Percentiles rank a stretch among this genome's conserved stretches.
These are phyloP conservation scores for Aleadryas rufinucha DNA, from an alignment of 2,113 vertebrate species.

Conservation along the genomic window DNA sequence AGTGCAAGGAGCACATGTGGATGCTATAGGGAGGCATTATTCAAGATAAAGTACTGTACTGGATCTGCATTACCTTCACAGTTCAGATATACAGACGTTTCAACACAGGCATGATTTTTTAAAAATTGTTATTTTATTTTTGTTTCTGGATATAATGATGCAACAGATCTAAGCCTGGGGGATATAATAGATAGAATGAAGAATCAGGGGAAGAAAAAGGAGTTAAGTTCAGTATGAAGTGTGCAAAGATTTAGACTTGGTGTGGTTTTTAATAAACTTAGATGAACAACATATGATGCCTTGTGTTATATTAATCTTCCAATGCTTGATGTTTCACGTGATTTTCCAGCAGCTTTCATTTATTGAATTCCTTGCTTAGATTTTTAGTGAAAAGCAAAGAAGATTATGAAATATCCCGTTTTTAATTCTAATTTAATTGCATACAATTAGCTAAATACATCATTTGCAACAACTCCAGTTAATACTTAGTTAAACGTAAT, in stretches of 20 bases:
- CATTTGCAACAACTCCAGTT: constrained; percentile 37
- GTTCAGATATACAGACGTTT: neutral
- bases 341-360: constrained; percentile 46
- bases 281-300: constrained; percentile 18
- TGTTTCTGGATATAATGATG: neutral
- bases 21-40: neutral
- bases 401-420: constrained; percentile 57
- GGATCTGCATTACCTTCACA: neutral
- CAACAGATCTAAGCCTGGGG: neutral
- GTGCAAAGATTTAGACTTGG: neutral
- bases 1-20: neutral
- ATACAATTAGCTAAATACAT: constrained; percentile 61
- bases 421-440: constrained; percentile 62
- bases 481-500: constrained; percentile 45
- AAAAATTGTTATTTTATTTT: neutral
- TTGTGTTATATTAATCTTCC: constrained; percentile 8
- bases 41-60: neutral
- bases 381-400: constrained; percentile 47
- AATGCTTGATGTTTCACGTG: neutral
- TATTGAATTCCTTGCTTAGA: constrained; percentile 43
- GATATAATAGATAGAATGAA: neutral
- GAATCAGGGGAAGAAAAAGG: neutral
- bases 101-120: neutral
- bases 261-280: constrained; percentile 30
- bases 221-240: neutral